phyloP scores from a whole-genome alignment of 2,797 vertebrate species.

The Coilia nasus region DNA sequence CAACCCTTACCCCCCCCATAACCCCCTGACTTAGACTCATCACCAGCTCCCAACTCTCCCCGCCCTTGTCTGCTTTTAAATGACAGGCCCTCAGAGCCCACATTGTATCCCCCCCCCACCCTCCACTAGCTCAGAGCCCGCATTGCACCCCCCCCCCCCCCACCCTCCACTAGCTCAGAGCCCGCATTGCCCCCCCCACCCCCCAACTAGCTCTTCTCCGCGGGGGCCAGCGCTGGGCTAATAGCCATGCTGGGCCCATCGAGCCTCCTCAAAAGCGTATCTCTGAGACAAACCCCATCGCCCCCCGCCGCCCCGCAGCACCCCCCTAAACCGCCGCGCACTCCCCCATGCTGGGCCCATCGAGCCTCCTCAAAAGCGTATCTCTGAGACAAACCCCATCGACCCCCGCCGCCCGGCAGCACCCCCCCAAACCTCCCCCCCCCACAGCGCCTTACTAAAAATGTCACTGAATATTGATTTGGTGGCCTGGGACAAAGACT shows the following conservation, averaged over 20 bases:
- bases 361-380: slow-evolving; percentile 63
- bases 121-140: slow-evolving; percentile 25
- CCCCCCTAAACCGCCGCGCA: slow-evolving; percentile 63
- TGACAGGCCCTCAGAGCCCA: slow-evolving; percentile 61
- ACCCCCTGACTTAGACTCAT: background rate
- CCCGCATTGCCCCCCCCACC: slow-evolving; percentile 36
- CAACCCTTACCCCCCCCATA: background rate
- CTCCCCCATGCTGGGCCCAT: slow-evolving; percentile 68
- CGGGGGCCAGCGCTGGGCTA: slow-evolving; percentile 70
- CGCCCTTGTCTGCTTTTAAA: slow-evolving; percentile 54
- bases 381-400: slow-evolving; percentile 27
- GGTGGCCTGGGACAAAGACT: slow-evolving; percentile 69
- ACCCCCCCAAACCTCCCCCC: slow-evolving; percentile 63
- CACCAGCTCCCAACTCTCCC: background rate
- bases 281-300: slow-evolving; percentile 27
- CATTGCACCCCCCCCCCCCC: slow-evolving; percentile 42
- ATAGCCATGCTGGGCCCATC: slow-evolving; percentile 72
- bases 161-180: slow-evolving; percentile 13
- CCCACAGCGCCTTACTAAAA: slow-evolving; percentile 73
- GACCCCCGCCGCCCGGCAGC: slow-evolving; percentile 63
- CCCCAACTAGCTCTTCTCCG: slow-evolving; percentile 55
- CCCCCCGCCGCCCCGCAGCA: slow-evolving; percentile 64
- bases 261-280: slow-evolving; percentile 61
- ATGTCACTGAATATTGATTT: slow-evolving; percentile 82
- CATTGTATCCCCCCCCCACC: slow-evolving; percentile 33